Conservation (phyloP, 2,113 vertebrate genomes). For the Bubo scandiacus region DNA sequence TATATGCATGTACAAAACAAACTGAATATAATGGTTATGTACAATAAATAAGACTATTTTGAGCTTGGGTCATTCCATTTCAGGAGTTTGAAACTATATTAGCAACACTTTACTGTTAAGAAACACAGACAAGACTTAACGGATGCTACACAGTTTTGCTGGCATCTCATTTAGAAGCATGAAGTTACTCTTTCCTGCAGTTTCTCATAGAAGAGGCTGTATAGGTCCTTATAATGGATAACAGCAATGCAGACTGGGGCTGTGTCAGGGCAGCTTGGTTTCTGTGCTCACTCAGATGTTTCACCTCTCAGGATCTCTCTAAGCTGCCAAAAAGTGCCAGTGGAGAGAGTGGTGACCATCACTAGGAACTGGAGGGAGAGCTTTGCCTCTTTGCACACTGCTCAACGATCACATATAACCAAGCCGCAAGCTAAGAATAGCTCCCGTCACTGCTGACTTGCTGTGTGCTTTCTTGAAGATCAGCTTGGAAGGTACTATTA, state of each 20-base stretch:
- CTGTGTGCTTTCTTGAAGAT: background rate
- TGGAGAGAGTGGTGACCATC: background rate
- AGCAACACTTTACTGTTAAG: background rate
- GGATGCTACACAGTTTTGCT: background rate
- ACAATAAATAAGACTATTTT: background rate
- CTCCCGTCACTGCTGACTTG: background rate
- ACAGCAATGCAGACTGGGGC: background rate
- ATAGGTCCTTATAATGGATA: background rate
- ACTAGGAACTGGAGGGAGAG: background rate
- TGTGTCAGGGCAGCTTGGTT: background rate
- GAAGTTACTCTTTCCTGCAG: background rate
- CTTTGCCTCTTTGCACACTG: background rate
- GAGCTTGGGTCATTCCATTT: background rate
- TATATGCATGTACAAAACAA: background rate
- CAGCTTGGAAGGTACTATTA: background rate
- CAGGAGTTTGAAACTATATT: background rate
- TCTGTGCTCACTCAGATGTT: background rate
- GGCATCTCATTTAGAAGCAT: background rate
- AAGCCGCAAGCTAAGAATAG: background rate
- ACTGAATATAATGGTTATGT: background rate
- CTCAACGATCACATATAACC: background rate
- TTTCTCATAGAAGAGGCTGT: background rate
- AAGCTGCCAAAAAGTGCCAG: background rate
- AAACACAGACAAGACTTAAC: background rate
- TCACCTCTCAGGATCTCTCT: background rate